A percentile compares a stretch with the other conserved stretches of the same genome.
phyloP scores from a whole-genome alignment of 1,140 invertebrate species.

The Stegodyphus dumicola region DNA sequence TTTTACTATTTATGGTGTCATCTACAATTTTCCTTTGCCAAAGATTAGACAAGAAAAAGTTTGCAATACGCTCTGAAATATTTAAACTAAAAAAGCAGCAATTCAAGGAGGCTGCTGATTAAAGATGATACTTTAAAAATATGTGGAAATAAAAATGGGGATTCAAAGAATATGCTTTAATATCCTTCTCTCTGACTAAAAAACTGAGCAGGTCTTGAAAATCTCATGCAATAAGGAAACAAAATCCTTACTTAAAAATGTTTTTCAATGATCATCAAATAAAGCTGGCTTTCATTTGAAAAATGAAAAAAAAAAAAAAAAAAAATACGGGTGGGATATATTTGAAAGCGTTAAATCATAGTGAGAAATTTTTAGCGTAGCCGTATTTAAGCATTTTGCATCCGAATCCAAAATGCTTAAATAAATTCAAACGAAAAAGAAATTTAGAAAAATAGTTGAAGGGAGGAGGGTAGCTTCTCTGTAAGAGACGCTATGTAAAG shows the following conservation, averaged over 20 bases:
- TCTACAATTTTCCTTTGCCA: too few species aligned
- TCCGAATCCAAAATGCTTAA: conserved; percentile 47
- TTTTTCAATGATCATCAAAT: conserved; percentile 40
- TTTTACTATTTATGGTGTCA: too few species aligned
- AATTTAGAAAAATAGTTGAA: conserved; percentile 35
- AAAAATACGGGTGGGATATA: background rate
- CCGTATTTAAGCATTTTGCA: conserved; percentile 33
- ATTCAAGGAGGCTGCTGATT: too few species aligned
- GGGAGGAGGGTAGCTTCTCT: conserved; percentile 18
- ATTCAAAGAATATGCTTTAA: too few species aligned
- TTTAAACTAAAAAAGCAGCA: too few species aligned
- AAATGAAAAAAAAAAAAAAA: background rate
- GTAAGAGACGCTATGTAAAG: conserved; percentile 44
- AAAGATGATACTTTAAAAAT: too few species aligned
- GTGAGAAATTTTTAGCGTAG: conserved; percentile 7
- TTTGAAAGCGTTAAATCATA: conserved; percentile 35
- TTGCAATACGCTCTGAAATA: too few species aligned
- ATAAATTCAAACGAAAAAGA: conserved; percentile 24
- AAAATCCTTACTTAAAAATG: conserved; percentile 18
- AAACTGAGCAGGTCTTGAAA: background rate
- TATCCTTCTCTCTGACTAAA: too few species aligned
- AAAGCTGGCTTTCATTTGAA: conserved; percentile 44
- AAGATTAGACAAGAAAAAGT: too few species aligned
- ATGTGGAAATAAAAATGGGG: too few species aligned
- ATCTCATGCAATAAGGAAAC: conserved; percentile 2